phyloP scores from a whole-genome alignment of 1,140 invertebrate genomes.

The Trinorchestia longiramus region DNA sequence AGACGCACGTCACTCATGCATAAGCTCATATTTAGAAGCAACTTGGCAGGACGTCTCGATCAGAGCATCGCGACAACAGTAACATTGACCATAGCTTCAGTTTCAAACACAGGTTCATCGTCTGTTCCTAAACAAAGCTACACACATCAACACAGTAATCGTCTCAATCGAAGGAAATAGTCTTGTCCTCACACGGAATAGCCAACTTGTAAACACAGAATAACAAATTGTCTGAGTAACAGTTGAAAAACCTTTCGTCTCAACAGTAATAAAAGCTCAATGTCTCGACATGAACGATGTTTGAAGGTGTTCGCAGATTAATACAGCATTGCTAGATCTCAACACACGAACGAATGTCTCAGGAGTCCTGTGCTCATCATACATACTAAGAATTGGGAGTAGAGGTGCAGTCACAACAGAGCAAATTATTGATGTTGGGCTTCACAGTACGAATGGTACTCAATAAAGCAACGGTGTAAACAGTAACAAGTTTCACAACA shows the following conservation, averaged over 20 bases:
- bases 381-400: not conserved
- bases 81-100: not conserved
- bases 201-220: not conserved
- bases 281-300: not conserved
- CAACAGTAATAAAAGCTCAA: not conserved
- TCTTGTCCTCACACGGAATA: not conserved
- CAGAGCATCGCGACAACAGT: not conserved
- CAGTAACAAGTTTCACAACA: not conserved
- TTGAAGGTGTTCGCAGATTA: not conserved
- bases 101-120: not conserved
- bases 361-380: not conserved
- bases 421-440: not conserved
- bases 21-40: constrained; percentile 12
- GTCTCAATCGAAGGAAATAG: not conserved
- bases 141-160: not conserved
- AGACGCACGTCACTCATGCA: constrained; percentile 29
- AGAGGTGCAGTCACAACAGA: not conserved
- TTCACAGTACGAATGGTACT: not conserved
- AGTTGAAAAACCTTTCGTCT: not conserved
- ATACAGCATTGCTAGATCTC: not conserved
- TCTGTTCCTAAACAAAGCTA: not conserved
- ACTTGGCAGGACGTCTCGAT: not conserved
- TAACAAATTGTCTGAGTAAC: not conserved
- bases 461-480: not conserved
- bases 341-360: not conserved